Conservation (phyloP, 2,113 vertebrate genomes). For the Catharus bicknelli region DNA sequence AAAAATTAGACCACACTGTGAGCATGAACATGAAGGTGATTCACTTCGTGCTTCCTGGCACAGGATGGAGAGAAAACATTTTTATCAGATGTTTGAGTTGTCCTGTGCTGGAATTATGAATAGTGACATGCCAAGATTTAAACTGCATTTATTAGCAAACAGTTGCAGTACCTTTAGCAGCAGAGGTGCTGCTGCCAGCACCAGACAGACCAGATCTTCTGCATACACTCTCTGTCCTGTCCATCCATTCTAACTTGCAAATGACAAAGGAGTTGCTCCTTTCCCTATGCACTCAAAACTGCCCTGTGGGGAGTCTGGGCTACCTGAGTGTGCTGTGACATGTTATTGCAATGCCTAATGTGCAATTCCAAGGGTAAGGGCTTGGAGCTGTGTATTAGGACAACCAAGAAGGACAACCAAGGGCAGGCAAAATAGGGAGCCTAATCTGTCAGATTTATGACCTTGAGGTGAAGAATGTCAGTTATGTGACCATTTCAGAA, state of each 20-base stretch:
- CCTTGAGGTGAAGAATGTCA: background rate
- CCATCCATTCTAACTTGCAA: background rate
- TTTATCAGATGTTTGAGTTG: background rate
- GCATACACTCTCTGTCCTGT: fast-evolving
- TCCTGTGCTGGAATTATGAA: background rate
- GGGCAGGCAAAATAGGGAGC: background rate
- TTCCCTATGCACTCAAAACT: background rate
- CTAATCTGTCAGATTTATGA: background rate
- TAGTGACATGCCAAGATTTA: background rate
- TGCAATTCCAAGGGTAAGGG: background rate
- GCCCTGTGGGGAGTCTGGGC: background rate
- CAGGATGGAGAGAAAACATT: background rate
- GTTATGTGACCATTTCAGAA: background rate
- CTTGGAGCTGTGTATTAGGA: too few relatives aligned
- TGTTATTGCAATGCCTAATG: background rate
- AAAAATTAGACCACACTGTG: background rate
- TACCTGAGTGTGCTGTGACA: background rate
- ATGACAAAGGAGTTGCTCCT: background rate
- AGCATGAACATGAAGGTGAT: background rate
- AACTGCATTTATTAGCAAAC: background rate
- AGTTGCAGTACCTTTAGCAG: background rate
- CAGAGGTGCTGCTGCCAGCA: background rate
- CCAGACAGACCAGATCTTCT: background rate
- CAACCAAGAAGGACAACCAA: background rate
- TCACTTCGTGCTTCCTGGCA: background rate